Evolutionary conservation across 2,888 invertebrate genomes (phyloP), one percentile per base, ranked within the genome.

Genomic region (Metallyticus violacea): DNA sequence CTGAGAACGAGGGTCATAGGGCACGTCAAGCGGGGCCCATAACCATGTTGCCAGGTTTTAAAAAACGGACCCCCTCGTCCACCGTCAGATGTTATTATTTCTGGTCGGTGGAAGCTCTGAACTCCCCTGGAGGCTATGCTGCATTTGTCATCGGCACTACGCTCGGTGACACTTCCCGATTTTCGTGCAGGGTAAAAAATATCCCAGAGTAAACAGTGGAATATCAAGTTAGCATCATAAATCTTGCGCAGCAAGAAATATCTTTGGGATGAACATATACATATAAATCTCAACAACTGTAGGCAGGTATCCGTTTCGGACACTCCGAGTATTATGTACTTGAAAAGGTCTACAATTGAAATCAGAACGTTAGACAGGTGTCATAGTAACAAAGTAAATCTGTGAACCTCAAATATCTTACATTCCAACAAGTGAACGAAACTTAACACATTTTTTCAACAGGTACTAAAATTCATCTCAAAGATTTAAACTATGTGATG

Each of bases 11-110:
- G 85, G 86, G 86, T 87, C 86, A 80, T 25, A 86, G 82, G 79
- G n/a, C 84, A 86, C 83, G 79, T 86, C 86, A 86, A 29, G 83
- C 83, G 7, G 29, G 28, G 82, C 77, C 40, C 81, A 86, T 30
- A 29, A 25, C 83, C 77, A 29, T 83, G 83, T 83, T 83, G 83
- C 83, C 83, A 77, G 77, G 22, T 62, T 62, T 81, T 81, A 81
- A 81, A 81, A 29, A 29, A 5, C 25, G 22, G 40, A 22, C 40
- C 40, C 40, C 40, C n/a, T n/a, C n/a, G n/a, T n/a, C n/a, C n/a
- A n/a, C n/a, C n/a, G n/a, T n/a, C n/a, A n/a, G n/a, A n/a, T n/a
- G n/a, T n/a, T n/a, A n/a, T n/a, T n/a, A n/a, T n/a, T n/a, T n/a
- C n/a, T 62, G 40, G 40, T 62, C 40, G 40, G 15, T 62, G 22